These are phyloP conservation scores for Nemotelus nigrinus DNA, from an alignment of 2,888 invertebrate genomes.

Conservation along the genomic window DNA sequence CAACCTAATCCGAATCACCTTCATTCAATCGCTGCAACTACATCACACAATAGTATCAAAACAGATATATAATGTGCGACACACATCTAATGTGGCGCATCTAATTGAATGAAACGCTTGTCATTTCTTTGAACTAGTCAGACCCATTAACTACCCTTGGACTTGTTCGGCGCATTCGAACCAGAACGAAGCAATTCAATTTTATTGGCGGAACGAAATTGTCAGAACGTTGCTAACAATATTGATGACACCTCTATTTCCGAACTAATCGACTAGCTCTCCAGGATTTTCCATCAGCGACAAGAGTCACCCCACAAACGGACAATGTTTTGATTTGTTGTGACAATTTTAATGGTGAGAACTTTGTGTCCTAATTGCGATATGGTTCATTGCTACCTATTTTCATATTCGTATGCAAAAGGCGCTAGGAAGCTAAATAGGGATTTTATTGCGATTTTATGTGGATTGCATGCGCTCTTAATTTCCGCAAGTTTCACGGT, in stretches of 20 bases:
- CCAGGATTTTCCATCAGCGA: background rate
- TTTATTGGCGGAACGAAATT: conserved; percentile 41
- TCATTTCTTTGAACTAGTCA: background rate
- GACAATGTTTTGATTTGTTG: conserved; percentile 63
- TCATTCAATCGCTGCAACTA: too few relatives aligned
- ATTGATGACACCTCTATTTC: conserved; percentile 37
- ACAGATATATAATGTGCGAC: too few relatives aligned
- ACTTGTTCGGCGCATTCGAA: background rate
- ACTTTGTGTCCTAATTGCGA: conserved; percentile 56
- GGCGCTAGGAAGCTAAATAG: conserved; percentile 56
- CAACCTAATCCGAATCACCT: too few relatives aligned
- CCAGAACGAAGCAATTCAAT: conserved; percentile 35
- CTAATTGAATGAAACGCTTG: conserved; percentile 38
- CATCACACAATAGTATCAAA: too few relatives aligned
- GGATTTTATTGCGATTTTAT: conserved; percentile 64
- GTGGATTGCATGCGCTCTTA: conserved; percentile 53
- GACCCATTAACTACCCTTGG: background rate
- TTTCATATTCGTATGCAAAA: conserved; percentile 62
- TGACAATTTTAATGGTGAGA: conserved; percentile 61
- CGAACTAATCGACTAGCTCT: conserved; percentile 1
- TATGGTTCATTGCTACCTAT: conserved; percentile 54
- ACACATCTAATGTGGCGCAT: background rate
- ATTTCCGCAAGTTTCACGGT: conserved; percentile 38
- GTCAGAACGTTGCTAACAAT: conserved; percentile 20
- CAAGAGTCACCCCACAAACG: background rate